Evolutionary conservation across 2,888 invertebrate species (phyloP).

Genomic region (Xanthia togata): DNA sequence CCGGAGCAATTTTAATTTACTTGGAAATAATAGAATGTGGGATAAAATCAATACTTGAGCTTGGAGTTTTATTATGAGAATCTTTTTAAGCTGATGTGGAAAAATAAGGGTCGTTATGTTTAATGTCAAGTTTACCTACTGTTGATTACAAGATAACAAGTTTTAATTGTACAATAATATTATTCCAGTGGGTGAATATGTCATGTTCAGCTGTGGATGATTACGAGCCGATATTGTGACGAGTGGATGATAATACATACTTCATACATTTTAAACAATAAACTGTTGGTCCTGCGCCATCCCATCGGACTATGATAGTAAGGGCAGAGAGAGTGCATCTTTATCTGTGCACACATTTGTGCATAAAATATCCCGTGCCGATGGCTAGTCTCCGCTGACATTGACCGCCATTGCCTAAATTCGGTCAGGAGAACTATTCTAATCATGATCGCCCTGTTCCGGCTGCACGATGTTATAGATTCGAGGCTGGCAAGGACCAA

Average conservation of each 20-base stretch:
- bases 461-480: neutral
- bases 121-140: too few species aligned
- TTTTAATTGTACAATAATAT: constrained; percentile 12
- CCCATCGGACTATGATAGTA: too few species aligned
- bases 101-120: too few species aligned
- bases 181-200: constrained; percentile 9
- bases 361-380: neutral
- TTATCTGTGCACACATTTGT: neutral
- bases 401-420: neutral
- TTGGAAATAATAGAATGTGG: constrained; percentile 64
- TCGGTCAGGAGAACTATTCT: too few species aligned
- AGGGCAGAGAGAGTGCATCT: neutral
- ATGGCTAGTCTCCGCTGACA: neutral
- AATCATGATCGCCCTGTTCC: neutral
- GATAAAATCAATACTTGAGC: constrained; percentile 72
- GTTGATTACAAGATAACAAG: too few species aligned
- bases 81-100: neutral
- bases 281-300: neutral
- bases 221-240: neutral
- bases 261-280: neutral
- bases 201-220: neutral
- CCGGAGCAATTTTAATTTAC: constrained; percentile 70
- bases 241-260: neutral
- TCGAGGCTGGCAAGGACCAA: neutral
- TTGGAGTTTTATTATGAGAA: constrained; percentile 57